Base-by-base conservation (phyloP, 2,797 vertebrate genomes). In the Cossypha heuglini region DNA sequence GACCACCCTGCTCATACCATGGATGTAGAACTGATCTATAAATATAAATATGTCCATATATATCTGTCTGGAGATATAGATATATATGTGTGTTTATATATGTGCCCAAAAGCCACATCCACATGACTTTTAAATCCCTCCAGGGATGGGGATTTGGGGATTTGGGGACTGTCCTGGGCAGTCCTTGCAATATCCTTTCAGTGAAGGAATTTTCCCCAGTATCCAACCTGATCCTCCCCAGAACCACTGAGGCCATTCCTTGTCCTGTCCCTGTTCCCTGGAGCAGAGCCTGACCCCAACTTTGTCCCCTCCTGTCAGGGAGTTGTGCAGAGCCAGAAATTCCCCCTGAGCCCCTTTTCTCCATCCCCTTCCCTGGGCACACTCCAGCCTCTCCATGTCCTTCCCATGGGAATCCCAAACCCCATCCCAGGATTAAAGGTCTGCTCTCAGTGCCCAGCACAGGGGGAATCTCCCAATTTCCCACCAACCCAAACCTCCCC, bases 351-450 rank as follows among this genome's bases (percentile, higher is more conserved):
- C 54, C 62, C 26, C 38, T 45, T 11, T 10, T 54, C 59, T 35
- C 42, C 2, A 0, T 46, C 40, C 42, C 38, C 24, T 28, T 0
- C 28, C 19, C 63, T 20, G 38, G 62, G 5, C n/a, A 3, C 0
- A 0, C 28, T 52, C 46, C 63, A 61, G 11, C 11, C 29, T 17
- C 17, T 69, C 35, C 4, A 2, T 1, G 6, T 55, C 83, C 64
- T 54, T 12, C 29, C 31, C 48, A 10, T 0, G 8, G 31, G 20
- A 14, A 2, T 2, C 83, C 42, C 35, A 63, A 16, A 48, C 11
- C 16, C 11, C 5, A 48, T 11, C 42, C 57, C 49, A 71, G 66
- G 4, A 28, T 4, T 19, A 4, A 40, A 62, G 33, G 20, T 15
- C 38, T 6, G 37, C 8, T 24, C 48, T 29, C 49, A 46, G 49